These are phyloP conservation scores for Ciconia boyciana DNA, from an alignment of 2,113 vertebrate genomes.

Conservation along the genomic window DNA sequence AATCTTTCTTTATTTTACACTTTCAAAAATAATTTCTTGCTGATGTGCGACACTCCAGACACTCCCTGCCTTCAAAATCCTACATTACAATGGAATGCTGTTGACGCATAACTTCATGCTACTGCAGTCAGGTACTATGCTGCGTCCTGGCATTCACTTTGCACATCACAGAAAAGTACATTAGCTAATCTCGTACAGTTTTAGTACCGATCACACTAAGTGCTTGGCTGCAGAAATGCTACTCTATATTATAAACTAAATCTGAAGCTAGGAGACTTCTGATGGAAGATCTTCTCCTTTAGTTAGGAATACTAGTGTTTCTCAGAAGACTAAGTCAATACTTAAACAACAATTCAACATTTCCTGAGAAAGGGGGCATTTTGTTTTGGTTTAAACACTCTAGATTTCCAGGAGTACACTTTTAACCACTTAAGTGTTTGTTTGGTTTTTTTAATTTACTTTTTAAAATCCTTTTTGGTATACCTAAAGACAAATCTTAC, in stretches of 20 bases:
- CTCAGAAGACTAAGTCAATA: neutral
- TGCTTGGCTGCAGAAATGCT: conserved; percentile 5
- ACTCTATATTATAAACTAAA: neutral
- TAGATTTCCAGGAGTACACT: neutral
- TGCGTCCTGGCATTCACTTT: neutral
- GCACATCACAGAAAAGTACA: conserved; percentile 10
- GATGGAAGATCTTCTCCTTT: neutral
- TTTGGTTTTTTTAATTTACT: neutral
- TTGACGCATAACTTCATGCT: conserved; percentile 23
- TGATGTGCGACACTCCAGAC: conserved; percentile 19
- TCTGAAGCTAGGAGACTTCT: neutral
- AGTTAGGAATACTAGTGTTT: neutral
- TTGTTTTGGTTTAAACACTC: neutral
- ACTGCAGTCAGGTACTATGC: conserved; percentile 15
- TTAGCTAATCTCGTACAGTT: conserved; percentile 10
- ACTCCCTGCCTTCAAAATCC: conserved; percentile 6
- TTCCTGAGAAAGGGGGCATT: neutral
- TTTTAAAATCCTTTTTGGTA: neutral
- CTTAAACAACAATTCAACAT: neutral
- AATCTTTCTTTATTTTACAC: neutral
- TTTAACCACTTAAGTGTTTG: neutral
- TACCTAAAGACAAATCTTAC: neutral
- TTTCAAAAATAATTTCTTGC: conserved; percentile 24
- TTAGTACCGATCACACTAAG: conserved; percentile 9
- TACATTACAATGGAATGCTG: neutral